Conservation (phyloP, 2,797 vertebrate genomes). For the Balearica regulorum region DNA sequence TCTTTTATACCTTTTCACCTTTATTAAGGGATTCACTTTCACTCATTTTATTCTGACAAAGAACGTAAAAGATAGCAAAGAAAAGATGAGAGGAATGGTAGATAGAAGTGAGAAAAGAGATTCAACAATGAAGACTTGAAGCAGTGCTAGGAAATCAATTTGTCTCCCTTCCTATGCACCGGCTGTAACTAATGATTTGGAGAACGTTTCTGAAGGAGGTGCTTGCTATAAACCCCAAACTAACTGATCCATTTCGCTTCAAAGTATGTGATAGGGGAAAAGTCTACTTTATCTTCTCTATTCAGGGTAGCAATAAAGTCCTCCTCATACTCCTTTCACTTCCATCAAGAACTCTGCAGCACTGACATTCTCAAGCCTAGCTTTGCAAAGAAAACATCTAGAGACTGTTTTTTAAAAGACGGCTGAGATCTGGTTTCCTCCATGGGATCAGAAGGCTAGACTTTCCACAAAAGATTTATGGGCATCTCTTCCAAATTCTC, state of each 20-base stretch:
- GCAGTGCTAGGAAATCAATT: background rate
- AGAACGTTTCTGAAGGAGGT: background rate
- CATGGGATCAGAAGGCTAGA: background rate
- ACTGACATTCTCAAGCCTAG: background rate
- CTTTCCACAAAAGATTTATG: background rate
- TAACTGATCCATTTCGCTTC: background rate
- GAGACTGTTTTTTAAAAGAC: background rate
- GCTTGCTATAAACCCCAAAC: background rate
- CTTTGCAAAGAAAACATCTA: background rate
- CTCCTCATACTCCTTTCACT: background rate
- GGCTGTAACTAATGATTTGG: constrained; percentile 4
- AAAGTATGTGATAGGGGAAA: background rate
- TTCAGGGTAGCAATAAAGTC: background rate
- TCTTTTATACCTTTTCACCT: background rate
- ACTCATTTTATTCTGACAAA: background rate
- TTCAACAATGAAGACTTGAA: background rate
- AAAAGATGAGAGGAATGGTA: background rate
- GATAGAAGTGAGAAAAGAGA: background rate
- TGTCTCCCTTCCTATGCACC: background rate
- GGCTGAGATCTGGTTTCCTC: constrained; percentile 8
- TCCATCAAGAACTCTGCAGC: background rate
- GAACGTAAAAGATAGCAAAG: background rate
- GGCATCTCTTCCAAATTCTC: constrained; percentile 17
- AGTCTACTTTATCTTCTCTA: background rate
- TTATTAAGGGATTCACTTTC: background rate